Base-by-base conservation (phyloP, 2,888 invertebrate species). In the Lydus trimaculatus region DNA sequence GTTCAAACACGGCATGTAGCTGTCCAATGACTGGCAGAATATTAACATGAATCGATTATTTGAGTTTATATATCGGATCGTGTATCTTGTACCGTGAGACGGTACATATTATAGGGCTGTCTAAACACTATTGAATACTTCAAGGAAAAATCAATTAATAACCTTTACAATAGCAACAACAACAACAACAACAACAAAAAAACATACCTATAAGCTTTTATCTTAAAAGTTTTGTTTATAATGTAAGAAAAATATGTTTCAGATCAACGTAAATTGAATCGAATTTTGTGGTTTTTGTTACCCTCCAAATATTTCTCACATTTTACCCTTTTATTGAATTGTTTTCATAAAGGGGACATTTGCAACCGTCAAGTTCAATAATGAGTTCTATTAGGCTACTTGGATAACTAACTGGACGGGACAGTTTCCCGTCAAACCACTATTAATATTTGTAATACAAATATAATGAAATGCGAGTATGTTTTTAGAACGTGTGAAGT, bases 21-120 rank as follows among this genome's bases (percentile, higher is more conserved):
- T 79, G 79, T 80, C 81, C 73, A 76, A 80, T 83, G 82, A 82
- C 82, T 80, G 76, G 81, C 78, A 79, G 78, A 80, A 82, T 77
- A 62, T 74, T 75, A 79, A 80, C 81, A 81, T 79, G 81, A 82
- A 81, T 82, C 82, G 81, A 82, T 82, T 82, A 82, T 81, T 80
- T 77, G 75, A 76, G 76, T 56, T 56, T 20, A 56, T 75, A 79
- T 81, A 81, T 81, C 81, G 78, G 79, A 80, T 81, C 81, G 80
- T 81, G 81, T 82, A 81, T 81, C 81, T 56, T 78, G 76, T 78
- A 76, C 81, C 80, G 81, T 81, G 81, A 80, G 81, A 81, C 78
- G 75, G 73, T 74, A 79, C 76, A 78, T 76, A 81, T 81, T 82
- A 82, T 81, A 77, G 78, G 79, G 75, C 77, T 81, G 81, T 81